Evolutionary conservation across 2,797 vertebrate genomes (phyloP).

Genomic region (Coregonus ussuriensis): DNA sequence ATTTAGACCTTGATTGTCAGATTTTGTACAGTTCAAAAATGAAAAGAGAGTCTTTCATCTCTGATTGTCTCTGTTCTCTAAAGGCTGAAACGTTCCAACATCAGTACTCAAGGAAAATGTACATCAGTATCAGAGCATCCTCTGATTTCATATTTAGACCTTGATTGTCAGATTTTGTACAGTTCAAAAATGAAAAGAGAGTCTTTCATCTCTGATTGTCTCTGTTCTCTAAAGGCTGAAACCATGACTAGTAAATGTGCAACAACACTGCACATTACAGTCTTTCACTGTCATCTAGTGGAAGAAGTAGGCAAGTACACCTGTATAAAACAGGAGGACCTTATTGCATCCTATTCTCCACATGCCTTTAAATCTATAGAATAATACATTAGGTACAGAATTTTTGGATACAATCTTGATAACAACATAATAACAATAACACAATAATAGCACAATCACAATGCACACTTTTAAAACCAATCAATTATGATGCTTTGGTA

Average conservation of each 20-base stretch:
- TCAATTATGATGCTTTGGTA: background rate
- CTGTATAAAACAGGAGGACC: background rate
- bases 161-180: no score
- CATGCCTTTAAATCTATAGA: no score
- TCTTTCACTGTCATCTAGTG: conserved; percentile 62
- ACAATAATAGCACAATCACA: background rate
- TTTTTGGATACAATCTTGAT: no score
- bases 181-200: no score
- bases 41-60: background rate
- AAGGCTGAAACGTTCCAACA: conserved; percentile 12
- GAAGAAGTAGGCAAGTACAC: conserved; percentile 7
- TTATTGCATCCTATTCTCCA: no score
- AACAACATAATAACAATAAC: no score
- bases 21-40: no score
- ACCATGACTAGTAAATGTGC: background rate
- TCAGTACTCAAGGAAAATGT: background rate
- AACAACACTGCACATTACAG: conserved; percentile 1
- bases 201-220: background rate
- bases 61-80: background rate
- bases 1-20: no score
- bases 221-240: conserved; percentile 14
- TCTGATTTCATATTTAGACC: no score
- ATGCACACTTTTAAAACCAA: background rate
- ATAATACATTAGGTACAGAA: no score
- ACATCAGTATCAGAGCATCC: no score